Evolutionary conservation across 2,888 invertebrate species (phyloP).

Genomic region (Drosophila mimetica): DNA sequence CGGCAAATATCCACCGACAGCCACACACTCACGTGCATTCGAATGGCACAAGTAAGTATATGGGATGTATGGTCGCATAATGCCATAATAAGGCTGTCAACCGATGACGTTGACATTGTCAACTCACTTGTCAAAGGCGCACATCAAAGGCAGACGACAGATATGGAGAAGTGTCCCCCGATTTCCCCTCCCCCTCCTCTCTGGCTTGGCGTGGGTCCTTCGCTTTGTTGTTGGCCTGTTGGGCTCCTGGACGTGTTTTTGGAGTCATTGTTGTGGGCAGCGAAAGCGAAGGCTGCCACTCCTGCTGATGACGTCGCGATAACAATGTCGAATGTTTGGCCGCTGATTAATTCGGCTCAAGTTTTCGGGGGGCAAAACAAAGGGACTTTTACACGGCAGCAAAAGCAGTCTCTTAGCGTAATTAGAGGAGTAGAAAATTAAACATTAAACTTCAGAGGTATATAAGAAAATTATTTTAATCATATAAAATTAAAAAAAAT

Average conservation of each 20-base stretch:
- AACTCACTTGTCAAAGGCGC: slow-evolving; percentile 84
- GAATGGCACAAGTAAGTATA: slow-evolving; percentile 1
- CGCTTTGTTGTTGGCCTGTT: slow-evolving; percentile 45
- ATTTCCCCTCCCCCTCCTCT: slow-evolving; percentile 5
- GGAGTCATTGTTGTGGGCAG: slow-evolving; percentile 66
- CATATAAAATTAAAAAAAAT: no score
- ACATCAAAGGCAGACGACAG: slow-evolving; percentile 82
- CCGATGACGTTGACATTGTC: slow-evolving; percentile 84
- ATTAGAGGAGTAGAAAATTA: slow-evolving; percentile 53
- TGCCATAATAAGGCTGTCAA: slow-evolving; percentile 83
- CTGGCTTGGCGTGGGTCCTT: slow-evolving; percentile 40
- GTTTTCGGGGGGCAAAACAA: slow-evolving; percentile 54
- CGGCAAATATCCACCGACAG: slow-evolving; percentile 3
- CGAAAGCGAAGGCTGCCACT: slow-evolving; percentile 14
- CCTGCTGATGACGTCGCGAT: slow-evolving; percentile 71
- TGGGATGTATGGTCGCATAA: slow-evolving; percentile 41
- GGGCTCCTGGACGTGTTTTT: slow-evolving; percentile 46
- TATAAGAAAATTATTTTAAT: no score
- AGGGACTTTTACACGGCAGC: slow-evolving; percentile 59
- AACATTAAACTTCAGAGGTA: no score
- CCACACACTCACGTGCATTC: slow-evolving; percentile 11
- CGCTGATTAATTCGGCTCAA: slow-evolving; percentile 75
- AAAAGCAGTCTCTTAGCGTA: slow-evolving; percentile 46
- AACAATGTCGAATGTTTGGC: slow-evolving; percentile 72
- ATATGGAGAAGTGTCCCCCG: slow-evolving; percentile 59